A percentile compares a stretch with the other conserved stretches of the same genome.
These are phyloP conservation scores for Caenorhabditis sp. DNA, from an alignment of 2,888 invertebrate genomes.

Conservation along the genomic window DNA sequence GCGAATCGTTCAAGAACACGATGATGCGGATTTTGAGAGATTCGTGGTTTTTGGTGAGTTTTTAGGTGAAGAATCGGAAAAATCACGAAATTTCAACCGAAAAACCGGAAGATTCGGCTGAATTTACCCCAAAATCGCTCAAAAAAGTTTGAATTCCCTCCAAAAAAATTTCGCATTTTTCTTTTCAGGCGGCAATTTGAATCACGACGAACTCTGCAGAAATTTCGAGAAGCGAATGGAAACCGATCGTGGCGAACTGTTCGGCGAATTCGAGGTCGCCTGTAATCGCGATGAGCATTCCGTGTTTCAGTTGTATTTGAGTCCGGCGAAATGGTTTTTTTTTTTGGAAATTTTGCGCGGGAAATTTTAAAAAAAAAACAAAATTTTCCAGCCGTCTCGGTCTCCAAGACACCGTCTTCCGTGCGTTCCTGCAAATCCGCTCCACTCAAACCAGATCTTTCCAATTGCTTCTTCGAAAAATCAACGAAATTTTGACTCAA, in stretches of 20 bases:
- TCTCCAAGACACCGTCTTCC: conserved; percentile 55
- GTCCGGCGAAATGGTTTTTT: conserved; percentile 48
- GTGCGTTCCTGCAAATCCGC: conserved; percentile 40
- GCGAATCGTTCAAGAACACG: conserved; percentile 10
- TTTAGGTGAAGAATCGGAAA: background rate
- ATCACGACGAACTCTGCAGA: conserved; percentile 40
- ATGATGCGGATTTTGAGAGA: conserved; percentile 5
- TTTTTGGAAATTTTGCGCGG: no score
- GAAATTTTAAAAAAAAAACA: no score
- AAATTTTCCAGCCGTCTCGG: conserved; percentile 46
- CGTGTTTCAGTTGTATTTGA: conserved; percentile 24
- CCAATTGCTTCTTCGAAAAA: conserved; percentile 41
- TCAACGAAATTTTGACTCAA: conserved; percentile 21
- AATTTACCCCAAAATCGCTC: background rate
- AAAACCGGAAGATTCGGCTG: background rate
- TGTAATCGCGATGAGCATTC: conserved; percentile 6
- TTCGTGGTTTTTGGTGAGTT: conserved; percentile 14
- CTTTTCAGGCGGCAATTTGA: conserved; percentile 16
- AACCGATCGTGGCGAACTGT: conserved; percentile 6
- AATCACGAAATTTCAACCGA: background rate
- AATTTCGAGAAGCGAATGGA: conserved; percentile 25
- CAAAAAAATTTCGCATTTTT: background rate
- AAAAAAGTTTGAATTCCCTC: background rate
- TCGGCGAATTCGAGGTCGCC: conserved; percentile 36
- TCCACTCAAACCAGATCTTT: conserved; percentile 39